These are phyloP conservation scores for Alcedo quadribrachys DNA, from an alignment of 2,797 vertebrate genomes.

Conservation along the genomic window DNA sequence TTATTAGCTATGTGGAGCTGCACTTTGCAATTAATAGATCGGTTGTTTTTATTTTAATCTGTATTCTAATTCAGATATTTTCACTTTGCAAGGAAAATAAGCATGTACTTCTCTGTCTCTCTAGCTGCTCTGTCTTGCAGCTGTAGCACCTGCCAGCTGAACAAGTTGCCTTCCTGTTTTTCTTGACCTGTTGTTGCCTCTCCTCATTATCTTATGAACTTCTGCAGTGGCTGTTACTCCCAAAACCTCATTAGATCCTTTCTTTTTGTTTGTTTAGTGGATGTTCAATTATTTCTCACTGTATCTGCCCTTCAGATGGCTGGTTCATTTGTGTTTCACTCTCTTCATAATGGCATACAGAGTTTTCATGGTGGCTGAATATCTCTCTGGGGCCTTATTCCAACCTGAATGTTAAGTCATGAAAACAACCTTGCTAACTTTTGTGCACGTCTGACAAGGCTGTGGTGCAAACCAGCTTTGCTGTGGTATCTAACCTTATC, in stretches of 20 bases:
- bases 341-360: background rate
- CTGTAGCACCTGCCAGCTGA: background rate
- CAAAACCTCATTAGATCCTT: constrained; percentile 23
- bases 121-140: background rate
- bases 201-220: constrained; percentile 3
- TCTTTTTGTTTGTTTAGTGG: constrained; percentile 11
- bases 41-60: constrained; percentile 40
- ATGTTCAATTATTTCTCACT: constrained; percentile 28
- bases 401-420: background rate
- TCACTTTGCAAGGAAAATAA: constrained; percentile 15
- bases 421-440: constrained; percentile 2
- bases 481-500: background rate
- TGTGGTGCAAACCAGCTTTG: background rate
- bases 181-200: background rate
- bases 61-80: background rate
- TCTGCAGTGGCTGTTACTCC: background rate
- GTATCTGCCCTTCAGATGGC: background rate
- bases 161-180: background rate
- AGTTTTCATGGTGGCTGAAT: background rate
- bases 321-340: constrained; percentile 5
- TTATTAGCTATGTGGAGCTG: background rate
- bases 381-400: constrained; percentile 24
- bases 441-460: background rate
- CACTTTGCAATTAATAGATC: background rate
- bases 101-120: background rate